These are phyloP conservation scores for Atrina japonica DNA, from an alignment of 2,888 invertebrate genomes.

Conservation along the genomic window DNA sequence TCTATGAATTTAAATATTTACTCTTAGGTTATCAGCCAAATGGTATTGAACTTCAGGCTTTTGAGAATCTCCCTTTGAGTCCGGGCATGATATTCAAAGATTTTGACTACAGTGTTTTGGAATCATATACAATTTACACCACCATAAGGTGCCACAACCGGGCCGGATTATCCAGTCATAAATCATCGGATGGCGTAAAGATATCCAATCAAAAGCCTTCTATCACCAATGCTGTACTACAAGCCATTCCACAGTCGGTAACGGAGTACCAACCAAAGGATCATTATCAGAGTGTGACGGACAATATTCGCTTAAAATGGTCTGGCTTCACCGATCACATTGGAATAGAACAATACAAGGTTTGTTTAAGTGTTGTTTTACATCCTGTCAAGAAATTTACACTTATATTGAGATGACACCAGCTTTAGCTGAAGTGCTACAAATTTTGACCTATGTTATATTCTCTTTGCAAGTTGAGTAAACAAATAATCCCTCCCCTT, in stretches of 20 bases:
- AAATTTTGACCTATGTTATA: no score
- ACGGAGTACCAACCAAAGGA: slow-evolving; percentile 44
- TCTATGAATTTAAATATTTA: no score
- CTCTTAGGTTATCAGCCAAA: slow-evolving; percentile 31
- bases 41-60: slow-evolving; percentile 28
- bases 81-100: slow-evolving; percentile 6
- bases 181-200: slow-evolving; percentile 46
- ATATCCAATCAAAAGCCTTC: slow-evolving; percentile 40
- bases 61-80: neutral
- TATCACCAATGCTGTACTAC: slow-evolving; percentile 33
- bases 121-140: slow-evolving; percentile 20
- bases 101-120: slow-evolving; percentile 7
- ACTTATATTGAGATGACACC: no score
- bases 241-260: slow-evolving; percentile 32
- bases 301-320: slow-evolving; percentile 45
- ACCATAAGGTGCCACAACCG: slow-evolving; percentile 48
- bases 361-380: slow-evolving; percentile 10
- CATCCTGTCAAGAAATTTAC: no score
- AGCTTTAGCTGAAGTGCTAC: no score
- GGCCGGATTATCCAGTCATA: slow-evolving; percentile 37
- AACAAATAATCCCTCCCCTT: no score
- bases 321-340: slow-evolving; percentile 45
- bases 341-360: slow-evolving; percentile 46
- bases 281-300: slow-evolving; percentile 42
- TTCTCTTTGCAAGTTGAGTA: no score